Evolutionary conservation across 2,113 vertebrate species (phyloP).

Genomic region (Platycercus adscitus): DNA sequence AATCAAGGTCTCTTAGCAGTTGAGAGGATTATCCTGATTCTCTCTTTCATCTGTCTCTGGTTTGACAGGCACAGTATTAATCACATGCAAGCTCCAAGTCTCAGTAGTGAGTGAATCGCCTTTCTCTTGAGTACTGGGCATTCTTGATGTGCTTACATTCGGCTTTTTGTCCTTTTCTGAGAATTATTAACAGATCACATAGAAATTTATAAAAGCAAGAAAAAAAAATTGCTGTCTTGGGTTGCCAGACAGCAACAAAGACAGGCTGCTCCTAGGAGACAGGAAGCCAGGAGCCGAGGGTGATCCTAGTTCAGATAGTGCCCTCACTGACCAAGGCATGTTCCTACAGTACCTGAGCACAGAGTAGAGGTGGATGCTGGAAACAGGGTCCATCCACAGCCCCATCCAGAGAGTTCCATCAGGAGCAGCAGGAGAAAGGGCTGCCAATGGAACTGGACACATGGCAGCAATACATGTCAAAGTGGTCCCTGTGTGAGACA

Average conservation of each 20-base stretch:
- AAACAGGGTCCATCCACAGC: neutral
- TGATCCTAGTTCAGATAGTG: neutral
- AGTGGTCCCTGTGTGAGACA: rapidly evolving
- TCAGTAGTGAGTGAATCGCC: neutral
- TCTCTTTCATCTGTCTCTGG: slow-evolving; percentile 33
- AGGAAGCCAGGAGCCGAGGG: neutral
- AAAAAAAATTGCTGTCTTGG: neutral
- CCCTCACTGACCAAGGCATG: neutral
- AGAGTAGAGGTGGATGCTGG: rapidly evolving
- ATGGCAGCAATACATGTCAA: rapidly evolving
- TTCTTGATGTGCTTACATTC: neutral
- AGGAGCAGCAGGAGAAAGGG: neutral
- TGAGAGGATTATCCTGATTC: slow-evolving; percentile 45
- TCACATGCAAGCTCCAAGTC: neutral
- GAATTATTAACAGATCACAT: neutral
- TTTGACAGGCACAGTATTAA: neutral
- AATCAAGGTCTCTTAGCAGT: slow-evolving; percentile 35
- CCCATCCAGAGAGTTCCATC: neutral
- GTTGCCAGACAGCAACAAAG: neutral
- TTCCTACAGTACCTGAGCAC: neutral
- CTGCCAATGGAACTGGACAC: neutral
- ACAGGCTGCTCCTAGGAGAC: neutral
- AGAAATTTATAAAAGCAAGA: neutral
- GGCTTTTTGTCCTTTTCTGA: neutral
- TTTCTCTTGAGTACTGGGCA: neutral